phyloP scores from a whole-genome alignment of 37 sponge, comb jelly and placozoan species.

The Aplysina aerophoba region DNA sequence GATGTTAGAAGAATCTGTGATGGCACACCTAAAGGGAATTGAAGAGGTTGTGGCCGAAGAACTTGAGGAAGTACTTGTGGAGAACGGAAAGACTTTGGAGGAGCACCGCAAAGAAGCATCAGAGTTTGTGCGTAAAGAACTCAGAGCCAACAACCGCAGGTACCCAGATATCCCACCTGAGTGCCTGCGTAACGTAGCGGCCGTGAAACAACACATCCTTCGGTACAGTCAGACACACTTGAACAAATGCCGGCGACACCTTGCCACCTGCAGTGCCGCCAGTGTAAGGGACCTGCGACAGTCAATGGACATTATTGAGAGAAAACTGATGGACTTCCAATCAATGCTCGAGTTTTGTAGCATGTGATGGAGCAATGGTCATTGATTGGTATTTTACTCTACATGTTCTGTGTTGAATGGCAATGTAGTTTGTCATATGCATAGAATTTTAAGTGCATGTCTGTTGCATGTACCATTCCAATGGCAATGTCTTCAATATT shows the following conservation, averaged over 20 bases:
- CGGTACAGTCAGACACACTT: not conserved
- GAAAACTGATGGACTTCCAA: not conserved
- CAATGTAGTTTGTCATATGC: too few species aligned
- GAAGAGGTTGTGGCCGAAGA: slow-evolving; percentile 46
- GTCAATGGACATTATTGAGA: not conserved
- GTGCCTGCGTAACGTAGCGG: too few species aligned
- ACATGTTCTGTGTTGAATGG: too few species aligned
- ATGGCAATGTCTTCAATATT: too few species aligned
- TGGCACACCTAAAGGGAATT: slow-evolving; percentile 21
- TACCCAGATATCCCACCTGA: not conserved
- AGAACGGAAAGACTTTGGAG: not conserved
- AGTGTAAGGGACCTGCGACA: not conserved
- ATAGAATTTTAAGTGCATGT: too few species aligned
- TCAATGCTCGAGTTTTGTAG: slow-evolving; percentile 1
- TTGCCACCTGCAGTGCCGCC: not conserved
- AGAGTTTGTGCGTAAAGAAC: not conserved
- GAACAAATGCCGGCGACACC: slow-evolving; percentile 1
- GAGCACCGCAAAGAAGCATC: not conserved
- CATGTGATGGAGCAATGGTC: not conserved
- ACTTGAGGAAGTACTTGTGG: not conserved
- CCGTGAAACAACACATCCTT: not conserved
- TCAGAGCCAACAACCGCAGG: not conserved
- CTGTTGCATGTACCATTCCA: too few species aligned
- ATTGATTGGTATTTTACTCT: not conserved
- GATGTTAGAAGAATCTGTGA: not conserved